Conservation (phyloP, 2,797 vertebrate genomes). For the Centroberyx gerrardi region DNA sequence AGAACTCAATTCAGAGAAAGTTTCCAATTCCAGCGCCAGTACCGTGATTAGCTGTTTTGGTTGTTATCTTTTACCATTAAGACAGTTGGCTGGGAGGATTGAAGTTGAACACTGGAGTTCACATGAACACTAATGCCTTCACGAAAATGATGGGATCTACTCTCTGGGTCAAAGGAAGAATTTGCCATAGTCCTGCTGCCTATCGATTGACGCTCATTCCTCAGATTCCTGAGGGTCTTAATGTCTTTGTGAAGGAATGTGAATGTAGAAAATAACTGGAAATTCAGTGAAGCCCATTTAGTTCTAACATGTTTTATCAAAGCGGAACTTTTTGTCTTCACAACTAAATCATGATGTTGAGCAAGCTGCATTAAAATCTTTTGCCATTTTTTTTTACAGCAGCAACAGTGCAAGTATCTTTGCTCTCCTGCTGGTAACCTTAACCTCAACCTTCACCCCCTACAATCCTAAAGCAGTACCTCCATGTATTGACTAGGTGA, state of each 20-base stretch:
- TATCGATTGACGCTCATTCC: slow-evolving; percentile 50
- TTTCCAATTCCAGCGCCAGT: slow-evolving; percentile 55
- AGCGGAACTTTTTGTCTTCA: background rate
- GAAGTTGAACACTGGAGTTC: slow-evolving; percentile 11
- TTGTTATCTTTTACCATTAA: slow-evolving; percentile 44
- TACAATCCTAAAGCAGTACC: slow-evolving; percentile 40
- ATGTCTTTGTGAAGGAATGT: slow-evolving; percentile 47
- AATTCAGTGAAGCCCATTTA: background rate
- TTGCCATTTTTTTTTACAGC: background rate
- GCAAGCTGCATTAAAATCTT: background rate
- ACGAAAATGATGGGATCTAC: background rate
- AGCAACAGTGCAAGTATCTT: background rate
- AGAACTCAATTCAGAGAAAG: slow-evolving; percentile 46
- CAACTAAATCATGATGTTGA: background rate
- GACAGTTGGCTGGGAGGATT: slow-evolving; percentile 21
- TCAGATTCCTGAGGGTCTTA: slow-evolving; percentile 51
- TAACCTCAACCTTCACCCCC: slow-evolving; percentile 43
- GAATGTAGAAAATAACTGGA: background rate
- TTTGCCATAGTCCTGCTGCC: background rate
- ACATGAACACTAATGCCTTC: slow-evolving; percentile 4
- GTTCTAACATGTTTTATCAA: background rate
- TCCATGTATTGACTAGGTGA: background rate
- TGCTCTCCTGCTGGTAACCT: background rate
- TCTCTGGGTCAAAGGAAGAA: background rate
- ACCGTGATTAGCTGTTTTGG: slow-evolving; percentile 31